A percentile compares a stretch with the other conserved stretches of the same genome.
Evolutionary conservation across 2,113 vertebrate genomes (phyloP).

Genomic region (Etheostoma cragini): DNA sequence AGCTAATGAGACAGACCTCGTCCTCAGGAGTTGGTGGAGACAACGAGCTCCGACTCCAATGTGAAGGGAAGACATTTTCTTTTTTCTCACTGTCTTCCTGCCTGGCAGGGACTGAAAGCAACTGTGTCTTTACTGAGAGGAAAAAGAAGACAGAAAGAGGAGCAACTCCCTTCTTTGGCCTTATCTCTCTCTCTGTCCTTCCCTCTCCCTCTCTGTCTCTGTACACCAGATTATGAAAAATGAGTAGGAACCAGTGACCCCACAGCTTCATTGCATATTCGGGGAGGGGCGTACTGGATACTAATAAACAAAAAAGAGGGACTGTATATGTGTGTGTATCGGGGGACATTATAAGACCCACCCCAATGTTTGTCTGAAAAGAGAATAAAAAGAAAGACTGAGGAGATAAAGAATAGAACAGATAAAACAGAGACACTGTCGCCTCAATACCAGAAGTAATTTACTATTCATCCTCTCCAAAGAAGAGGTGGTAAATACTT

Average conservation of each 20-base stretch:
- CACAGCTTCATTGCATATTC: constrained; percentile 85
- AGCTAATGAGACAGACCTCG: background rate
- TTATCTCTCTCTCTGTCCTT: constrained; percentile 39
- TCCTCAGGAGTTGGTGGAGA: background rate
- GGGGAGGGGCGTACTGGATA: constrained; percentile 61
- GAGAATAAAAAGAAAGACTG: constrained; percentile 4
- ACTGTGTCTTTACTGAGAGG: constrained; percentile 14
- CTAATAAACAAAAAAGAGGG: constrained; percentile 66
- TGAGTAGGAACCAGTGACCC: constrained; percentile 82
- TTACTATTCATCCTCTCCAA: constrained; percentile 58
- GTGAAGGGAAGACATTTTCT: constrained; percentile 73
- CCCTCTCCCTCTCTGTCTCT: constrained; percentile 44
- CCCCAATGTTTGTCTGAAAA: constrained; percentile 35
- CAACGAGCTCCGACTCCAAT: constrained; percentile 15
- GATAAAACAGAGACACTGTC: constrained; percentile 16
- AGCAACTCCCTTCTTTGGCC: constrained; percentile 38
- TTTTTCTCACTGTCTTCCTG: constrained; percentile 26
- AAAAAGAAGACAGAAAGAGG: constrained; percentile 31
- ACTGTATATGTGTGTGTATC: background rate
- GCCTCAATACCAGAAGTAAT: constrained; percentile 50
- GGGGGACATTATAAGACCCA: constrained; percentile 30
- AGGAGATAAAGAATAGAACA: constrained; percentile 16
- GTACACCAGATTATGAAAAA: constrained; percentile 85
- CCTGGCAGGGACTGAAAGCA: constrained; percentile 34
- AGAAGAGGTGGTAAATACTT: constrained; percentile 63